phyloP scores from a whole-genome alignment of 2,888 invertebrate species.

The Leptura quadrifasciata region DNA sequence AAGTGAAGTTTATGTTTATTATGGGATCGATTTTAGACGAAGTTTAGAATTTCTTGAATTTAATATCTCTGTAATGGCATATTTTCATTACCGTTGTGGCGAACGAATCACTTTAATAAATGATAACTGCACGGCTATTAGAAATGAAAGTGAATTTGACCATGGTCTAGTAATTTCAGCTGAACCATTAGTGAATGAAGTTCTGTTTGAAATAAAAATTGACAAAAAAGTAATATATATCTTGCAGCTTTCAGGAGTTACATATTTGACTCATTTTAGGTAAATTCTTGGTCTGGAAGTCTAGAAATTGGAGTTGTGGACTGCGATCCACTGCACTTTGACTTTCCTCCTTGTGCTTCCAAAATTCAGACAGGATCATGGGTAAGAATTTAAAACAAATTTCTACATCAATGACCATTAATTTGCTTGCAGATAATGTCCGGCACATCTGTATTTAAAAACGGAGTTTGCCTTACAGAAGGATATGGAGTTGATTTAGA shows the following conservation, averaged over 20 bases:
- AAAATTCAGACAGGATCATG: slow-evolving; percentile 89
- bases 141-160: slow-evolving; percentile 89
- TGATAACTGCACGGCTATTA: slow-evolving; percentile 87
- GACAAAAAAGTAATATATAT: slow-evolving; percentile 85
- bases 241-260: background rate
- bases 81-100: slow-evolving; percentile 88
- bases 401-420: background rate
- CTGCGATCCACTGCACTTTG: slow-evolving; percentile 81
- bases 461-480: slow-evolving; percentile 88
- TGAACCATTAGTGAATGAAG: slow-evolving; percentile 86
- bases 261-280: slow-evolving; percentile 73
- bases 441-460: slow-evolving; percentile 88
- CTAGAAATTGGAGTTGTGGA: slow-evolving; percentile 86
- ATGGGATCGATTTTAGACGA: slow-evolving; percentile 14
- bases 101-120: slow-evolving; percentile 89
- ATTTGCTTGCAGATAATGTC: slow-evolving; percentile 83
- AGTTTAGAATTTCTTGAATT: slow-evolving; percentile 14
- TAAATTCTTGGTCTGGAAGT: slow-evolving; percentile 87
- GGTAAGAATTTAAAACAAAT: slow-evolving; percentile 74
- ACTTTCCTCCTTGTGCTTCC: slow-evolving; percentile 85
- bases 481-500: slow-evolving; percentile 91
- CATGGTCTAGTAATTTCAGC: slow-evolving; percentile 91
- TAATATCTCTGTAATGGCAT: slow-evolving; percentile 72
- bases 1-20: slow-evolving; percentile 1
- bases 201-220: slow-evolving; percentile 90